Conservation (phyloP, 2,797 vertebrate genomes). For the Cryptoprocta ferox region DNA sequence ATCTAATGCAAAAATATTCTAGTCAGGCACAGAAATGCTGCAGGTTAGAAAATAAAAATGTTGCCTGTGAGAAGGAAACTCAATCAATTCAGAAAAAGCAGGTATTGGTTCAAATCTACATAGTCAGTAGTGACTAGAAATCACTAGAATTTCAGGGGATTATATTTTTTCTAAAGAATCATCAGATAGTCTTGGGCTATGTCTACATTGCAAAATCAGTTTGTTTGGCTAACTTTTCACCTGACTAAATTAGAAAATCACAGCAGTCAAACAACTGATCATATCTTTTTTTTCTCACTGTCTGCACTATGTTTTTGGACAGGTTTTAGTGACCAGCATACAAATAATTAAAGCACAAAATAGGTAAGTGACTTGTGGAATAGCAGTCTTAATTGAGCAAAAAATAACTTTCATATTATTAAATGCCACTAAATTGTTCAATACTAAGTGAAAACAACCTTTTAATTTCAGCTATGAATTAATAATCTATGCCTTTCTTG, state of each 20-base stretch:
- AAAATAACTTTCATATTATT: background rate
- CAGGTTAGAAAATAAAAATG: conserved; percentile 76
- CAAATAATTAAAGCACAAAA: conserved; percentile 17
- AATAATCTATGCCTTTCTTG: background rate
- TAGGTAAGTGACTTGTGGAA: background rate
- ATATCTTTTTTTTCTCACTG: background rate
- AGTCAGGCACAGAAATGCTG: conserved; percentile 58
- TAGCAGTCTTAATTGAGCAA: background rate
- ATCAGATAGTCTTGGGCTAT: background rate
- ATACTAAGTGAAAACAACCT: background rate
- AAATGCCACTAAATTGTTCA: background rate
- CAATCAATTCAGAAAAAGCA: conserved; percentile 41
- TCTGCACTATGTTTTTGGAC: background rate
- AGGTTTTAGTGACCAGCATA: conserved; percentile 20
- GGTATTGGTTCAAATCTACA: conserved; percentile 41
- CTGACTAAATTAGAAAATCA: conserved; percentile 63
- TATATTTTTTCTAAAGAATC: conserved; percentile 34
- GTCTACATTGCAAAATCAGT: background rate
- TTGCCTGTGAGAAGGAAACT: conserved; percentile 49
- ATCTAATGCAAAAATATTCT: conserved; percentile 70
- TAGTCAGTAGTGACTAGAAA: conserved; percentile 64
- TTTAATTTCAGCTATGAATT: conserved; percentile 12
- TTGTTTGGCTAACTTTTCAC: conserved; percentile 64
- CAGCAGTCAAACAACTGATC: conserved; percentile 31
- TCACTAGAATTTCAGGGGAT: conserved; percentile 42